These are phyloP conservation scores for Sternotherus odoratus DNA, from an alignment of 2,797 vertebrate genomes.

Conservation along the genomic window DNA sequence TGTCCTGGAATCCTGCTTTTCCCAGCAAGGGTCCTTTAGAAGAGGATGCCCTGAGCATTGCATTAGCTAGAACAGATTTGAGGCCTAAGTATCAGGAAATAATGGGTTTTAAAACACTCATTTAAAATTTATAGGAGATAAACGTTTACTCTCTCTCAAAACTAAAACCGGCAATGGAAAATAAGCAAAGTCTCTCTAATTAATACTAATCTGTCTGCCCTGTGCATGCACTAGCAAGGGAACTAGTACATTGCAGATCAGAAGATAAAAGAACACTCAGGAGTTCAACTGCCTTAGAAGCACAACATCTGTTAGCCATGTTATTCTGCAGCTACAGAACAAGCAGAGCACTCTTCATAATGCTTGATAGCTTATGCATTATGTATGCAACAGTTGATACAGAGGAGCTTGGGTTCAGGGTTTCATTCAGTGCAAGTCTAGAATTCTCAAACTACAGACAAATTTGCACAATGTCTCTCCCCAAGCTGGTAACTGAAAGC, in stretches of 20 bases:
- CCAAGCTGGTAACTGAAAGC: rapidly evolving
- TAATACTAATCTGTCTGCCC: conserved; percentile 57
- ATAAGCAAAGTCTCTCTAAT: conserved; percentile 68
- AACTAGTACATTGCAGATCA: conserved; percentile 15
- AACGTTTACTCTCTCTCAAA: conserved; percentile 51
- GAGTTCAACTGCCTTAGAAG: conserved; percentile 58
- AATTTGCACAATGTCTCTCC: neutral
- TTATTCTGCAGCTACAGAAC: conserved; percentile 59
- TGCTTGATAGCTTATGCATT: conserved; percentile 36
- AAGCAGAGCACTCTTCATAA: conserved; percentile 54
- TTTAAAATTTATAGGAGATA: conserved; percentile 59
- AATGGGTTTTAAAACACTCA: neutral
- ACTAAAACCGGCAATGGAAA: conserved; percentile 63
- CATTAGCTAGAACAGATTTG: neutral
- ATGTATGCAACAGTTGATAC: neutral
- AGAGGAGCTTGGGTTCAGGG: conserved; percentile 29
- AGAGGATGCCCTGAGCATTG: rapidly evolving
- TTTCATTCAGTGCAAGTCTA: conserved; percentile 16
- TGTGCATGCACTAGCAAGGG: conserved; percentile 21
- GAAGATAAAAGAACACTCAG: conserved; percentile 55
- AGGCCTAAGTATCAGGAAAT: neutral
- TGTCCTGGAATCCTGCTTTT: rapidly evolving
- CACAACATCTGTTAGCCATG: conserved; percentile 58
- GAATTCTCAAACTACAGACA: neutral
- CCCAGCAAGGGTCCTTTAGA: neutral